Base-by-base conservation (phyloP, 2,113 vertebrate species). In the Strigops habroptila region DNA sequence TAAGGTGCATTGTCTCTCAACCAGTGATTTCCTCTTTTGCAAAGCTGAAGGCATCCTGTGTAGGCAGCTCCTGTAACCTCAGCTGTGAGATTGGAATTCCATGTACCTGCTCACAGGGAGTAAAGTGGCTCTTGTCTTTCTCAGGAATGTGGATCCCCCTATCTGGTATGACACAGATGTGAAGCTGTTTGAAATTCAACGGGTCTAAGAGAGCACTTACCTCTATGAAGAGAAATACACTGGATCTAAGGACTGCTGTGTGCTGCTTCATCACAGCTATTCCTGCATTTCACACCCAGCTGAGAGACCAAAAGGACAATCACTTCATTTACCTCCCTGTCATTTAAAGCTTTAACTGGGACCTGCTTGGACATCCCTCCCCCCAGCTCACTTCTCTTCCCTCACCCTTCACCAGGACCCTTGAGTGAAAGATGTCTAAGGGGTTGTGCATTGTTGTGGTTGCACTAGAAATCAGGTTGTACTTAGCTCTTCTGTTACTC, bases 141-240 rank as follows among this genome's bases (percentile, higher is more conserved):
- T n/a, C 67, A 99, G 99, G 82, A 99, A 99, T 15, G 99, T 99
- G 98, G 99, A 99, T 97, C 99, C 99, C 5, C 99, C 99, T 0
- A 98, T 99, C 94, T 99, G 99, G 99, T 99, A 99, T 30, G 99
- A 99, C 97, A 99, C 99, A 0, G 99, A 99, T 3, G 99, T 99
- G 86, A 99, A 99, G 92, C 98, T 99, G 65, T 99, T 99, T 97
- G 99, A 99, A 98, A 99, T 99, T 96, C 99, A 99, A 95, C 98
- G 98, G 93, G 99, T 99, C 98, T 99, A 98, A 46, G 57, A 64
- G 90, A 88, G 81, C 92, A 35, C 85, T 97, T 93, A 90, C 93
- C 86, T 87, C 92, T 90, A 18, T 75, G 46, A 25, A 86, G 79
- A 88, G 78, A 94, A 95, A 91, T 52, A 97, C 95, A 96, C 96